Evolutionary conservation across 2,797 vertebrate genomes (phyloP), one percentile per base, ranked within the genome.

Genomic region (Thunnus albacares): DNA sequence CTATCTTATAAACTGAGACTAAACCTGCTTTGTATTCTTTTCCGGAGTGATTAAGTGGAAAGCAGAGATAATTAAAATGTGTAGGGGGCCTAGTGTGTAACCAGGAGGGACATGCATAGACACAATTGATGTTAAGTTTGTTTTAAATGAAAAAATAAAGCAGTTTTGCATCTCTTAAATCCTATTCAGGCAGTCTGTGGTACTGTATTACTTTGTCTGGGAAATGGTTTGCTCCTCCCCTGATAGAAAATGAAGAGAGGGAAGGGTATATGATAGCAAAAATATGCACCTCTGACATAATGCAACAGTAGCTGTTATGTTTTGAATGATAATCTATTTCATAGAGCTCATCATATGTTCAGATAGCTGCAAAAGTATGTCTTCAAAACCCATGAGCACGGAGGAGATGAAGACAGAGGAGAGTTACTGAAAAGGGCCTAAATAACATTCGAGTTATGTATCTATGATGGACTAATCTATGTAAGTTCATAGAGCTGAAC

Each of bases 121-220:
- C 26, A 79, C 22, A 45, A 53, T 17, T 30, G n/a, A 59, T 49
- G 28, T 63, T 47, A 47, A 9, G 20, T 60, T 14, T 55, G 20
- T 69, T 61, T 78, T 20, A 71, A 17, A 70, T 53, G 47, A 33
- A 13, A 65, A 64, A 83, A 77, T 60, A 75, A 77, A 83, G 56
- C 15, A 35, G 10, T 70, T 67, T 47, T 69, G 33, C 55, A 69
- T 74, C 26, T 74, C 26, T 47, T 73, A 52, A 81, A 66, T 70
- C 60, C 26, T 20, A 11, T 30, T 33, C 17, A 28, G 30, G 41
- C 28, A 79, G 22, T 45, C n/a, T 66, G 51, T 70, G 57, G 28
- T 51, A 26, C 8, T 13, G 14, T 52, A 61, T 57, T 55, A 43
- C 11, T 14, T 47, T 61, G 7, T 68, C 35, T 59, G 56, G 20